phyloP scores from a whole-genome alignment of 2,113 vertebrate genomes.

The Hylia prasina region DNA sequence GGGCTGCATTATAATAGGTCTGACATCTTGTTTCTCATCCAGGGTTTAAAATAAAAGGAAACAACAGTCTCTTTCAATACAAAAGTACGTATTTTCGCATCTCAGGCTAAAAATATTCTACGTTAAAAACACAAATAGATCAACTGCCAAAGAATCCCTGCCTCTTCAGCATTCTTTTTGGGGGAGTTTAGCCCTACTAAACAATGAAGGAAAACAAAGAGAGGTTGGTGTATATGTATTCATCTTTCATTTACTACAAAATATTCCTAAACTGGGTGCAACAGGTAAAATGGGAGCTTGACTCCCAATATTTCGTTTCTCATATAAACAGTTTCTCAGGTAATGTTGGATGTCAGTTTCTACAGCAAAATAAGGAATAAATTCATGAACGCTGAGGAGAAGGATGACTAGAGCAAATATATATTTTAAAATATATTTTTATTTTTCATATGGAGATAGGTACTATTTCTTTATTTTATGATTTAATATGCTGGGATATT shows the following conservation, averaged over 20 bases:
- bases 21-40: slow-evolving; percentile 43
- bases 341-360: neutral
- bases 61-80: slow-evolving; percentile 13
- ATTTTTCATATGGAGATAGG: neutral
- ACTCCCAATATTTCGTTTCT: neutral
- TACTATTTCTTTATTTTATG: neutral
- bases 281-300: neutral
- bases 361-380: neutral
- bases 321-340: neutral
- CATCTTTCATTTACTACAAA: neutral
- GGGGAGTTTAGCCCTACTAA: neutral
- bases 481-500: neutral
- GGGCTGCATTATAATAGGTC: slow-evolving; percentile 51
- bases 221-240: neutral
- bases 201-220: neutral
- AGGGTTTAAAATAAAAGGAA: slow-evolving; percentile 49
- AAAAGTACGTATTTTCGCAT: neutral
- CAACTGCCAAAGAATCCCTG: slow-evolving; percentile 5
- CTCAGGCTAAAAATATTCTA: slow-evolving; percentile 31
- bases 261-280: neutral
- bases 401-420: neutral
- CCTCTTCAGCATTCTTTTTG: neutral
- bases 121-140: neutral
- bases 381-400: neutral
- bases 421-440: neutral